Percentiles rank a stretch among this genome's conserved stretches.
These are phyloP conservation scores for Lepilemur ruficaudatus DNA, from an alignment of 2,797 vertebrate genomes.

Conservation along the genomic window DNA sequence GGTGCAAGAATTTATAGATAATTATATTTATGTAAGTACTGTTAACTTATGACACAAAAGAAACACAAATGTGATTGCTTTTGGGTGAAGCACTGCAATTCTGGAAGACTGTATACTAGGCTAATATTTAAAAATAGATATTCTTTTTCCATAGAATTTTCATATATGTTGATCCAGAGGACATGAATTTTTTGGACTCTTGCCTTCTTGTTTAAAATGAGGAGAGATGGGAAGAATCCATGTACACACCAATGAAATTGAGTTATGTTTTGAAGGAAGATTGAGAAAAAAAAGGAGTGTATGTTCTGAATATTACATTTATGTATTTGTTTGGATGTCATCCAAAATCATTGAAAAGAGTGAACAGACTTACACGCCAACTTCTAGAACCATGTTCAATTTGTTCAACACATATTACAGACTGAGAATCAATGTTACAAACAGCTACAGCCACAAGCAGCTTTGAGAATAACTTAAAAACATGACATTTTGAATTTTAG, in stretches of 20 bases:
- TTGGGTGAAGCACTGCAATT: not conserved
- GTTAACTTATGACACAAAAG: not conserved
- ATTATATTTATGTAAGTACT: not conserved
- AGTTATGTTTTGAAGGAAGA: not conserved
- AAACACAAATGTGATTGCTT: not conserved
- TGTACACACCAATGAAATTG: not conserved
- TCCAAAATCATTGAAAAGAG: constrained; percentile 64
- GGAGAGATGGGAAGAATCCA: not conserved
- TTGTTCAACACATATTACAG: constrained; percentile 56
- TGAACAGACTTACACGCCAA: constrained; percentile 19
- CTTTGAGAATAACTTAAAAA: constrained; percentile 64
- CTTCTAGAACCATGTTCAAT: constrained; percentile 52
- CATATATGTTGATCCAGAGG: not conserved
- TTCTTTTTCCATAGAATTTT: not conserved
- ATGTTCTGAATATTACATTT: constrained; percentile 19
- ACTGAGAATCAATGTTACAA: constrained; percentile 70
- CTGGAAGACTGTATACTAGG: not conserved
- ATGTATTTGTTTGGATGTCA: constrained; percentile 57
- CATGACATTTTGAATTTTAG: constrained; percentile 56
- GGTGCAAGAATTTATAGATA: not conserved
- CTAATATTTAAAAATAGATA: not conserved
- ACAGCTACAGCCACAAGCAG: constrained; percentile 46
- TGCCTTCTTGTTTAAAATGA: constrained; percentile 11
- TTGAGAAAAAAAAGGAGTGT: not conserved
- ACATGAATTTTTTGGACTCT: not conserved